A percentile compares a stretch with the other conserved stretches of the same genome.
These are phyloP conservation scores for Cheilosia vulpina DNA, from an alignment of 2,888 invertebrate species.

Conservation along the genomic window DNA sequence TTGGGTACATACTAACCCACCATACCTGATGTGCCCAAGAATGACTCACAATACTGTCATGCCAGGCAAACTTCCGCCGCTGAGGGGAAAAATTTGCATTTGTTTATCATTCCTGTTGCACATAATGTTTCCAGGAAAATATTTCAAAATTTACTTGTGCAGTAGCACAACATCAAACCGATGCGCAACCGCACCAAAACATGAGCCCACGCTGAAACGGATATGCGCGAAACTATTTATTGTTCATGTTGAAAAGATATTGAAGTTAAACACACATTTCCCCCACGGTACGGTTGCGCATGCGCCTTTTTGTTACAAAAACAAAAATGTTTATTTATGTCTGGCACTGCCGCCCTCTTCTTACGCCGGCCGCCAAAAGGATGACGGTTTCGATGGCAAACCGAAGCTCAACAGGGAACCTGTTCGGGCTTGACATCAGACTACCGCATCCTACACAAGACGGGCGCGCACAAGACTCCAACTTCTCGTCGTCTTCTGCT, in stretches of 20 bases:
- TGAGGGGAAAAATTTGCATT: slow-evolving; percentile 20
- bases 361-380: slow-evolving; percentile 6
- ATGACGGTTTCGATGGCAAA: slow-evolving; percentile 34
- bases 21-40: too few relatives aligned
- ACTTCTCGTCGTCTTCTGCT: slow-evolving; percentile 36
- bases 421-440: slow-evolving; percentile 32
- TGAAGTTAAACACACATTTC: slow-evolving; percentile 60
- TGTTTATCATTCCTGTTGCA: slow-evolving; percentile 48
- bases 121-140: slow-evolving; percentile 37
- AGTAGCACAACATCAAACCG: slow-evolving; percentile 26
- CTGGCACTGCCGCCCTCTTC: slow-evolving; percentile 17
- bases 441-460: slow-evolving; percentile 57
- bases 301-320: slow-evolving; percentile 13
- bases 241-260: slow-evolving; percentile 65
- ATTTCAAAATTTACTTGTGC: slow-evolving; percentile 14
- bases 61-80: not conserved
- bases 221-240: slow-evolving; percentile 68
- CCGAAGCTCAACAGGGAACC: slow-evolving; percentile 42
- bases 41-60: not conserved
- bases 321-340: slow-evolving; percentile 18
- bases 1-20: too few relatives aligned
- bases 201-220: slow-evolving; percentile 46
- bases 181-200: slow-evolving; percentile 35
- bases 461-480: slow-evolving; percentile 33
- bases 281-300: slow-evolving; percentile 18